These are phyloP conservation scores for Ellobium chinense DNA, from an alignment of 2,888 invertebrate species.

Conservation along the genomic window DNA sequence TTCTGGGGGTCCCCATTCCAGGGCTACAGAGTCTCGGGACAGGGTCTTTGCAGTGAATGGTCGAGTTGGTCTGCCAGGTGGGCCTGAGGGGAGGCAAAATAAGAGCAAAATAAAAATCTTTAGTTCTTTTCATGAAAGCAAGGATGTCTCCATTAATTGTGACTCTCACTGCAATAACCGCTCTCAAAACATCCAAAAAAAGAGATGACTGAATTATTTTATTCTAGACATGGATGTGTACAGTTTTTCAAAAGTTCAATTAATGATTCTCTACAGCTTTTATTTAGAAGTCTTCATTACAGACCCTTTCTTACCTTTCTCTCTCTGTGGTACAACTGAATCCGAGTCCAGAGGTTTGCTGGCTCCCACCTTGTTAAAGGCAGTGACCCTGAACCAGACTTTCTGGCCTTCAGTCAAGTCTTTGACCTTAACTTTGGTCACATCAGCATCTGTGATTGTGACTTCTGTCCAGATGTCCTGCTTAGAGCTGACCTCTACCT, in stretches of 20 bases:
- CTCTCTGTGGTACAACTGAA: conserved; percentile 61
- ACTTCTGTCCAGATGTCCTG: conserved; percentile 96
- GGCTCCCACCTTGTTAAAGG: conserved; percentile 75
- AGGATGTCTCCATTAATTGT: too few relatives aligned
- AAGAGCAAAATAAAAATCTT: too few relatives aligned
- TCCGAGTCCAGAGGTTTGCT: conserved; percentile 70
- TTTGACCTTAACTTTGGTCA: conserved; percentile 65
- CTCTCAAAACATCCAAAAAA: too few relatives aligned
- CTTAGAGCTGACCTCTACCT: conserved; percentile 69
- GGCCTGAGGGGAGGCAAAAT: conserved; percentile 72
- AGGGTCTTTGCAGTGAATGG: conserved; percentile 79
- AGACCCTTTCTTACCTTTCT: conserved; percentile 58
- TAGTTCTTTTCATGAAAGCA: too few relatives aligned
- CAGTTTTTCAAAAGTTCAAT: too few relatives aligned
- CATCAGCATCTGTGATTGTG: conserved; percentile 88
- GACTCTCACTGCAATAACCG: too few relatives aligned
- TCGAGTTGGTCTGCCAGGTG: conserved; percentile 75
- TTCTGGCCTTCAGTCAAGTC: conserved; percentile 69
- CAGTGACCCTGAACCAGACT: conserved; percentile 76
- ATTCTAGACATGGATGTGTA: too few relatives aligned
- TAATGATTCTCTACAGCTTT: too few relatives aligned
- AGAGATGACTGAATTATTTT: too few relatives aligned
- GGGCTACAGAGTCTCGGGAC: conserved; percentile 80
- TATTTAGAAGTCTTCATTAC: too few relatives aligned
- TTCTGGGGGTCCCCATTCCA: conserved; percentile 80